Percentiles rank a stretch among this genome's conserved stretches.
phyloP scores from a whole-genome alignment of 2,888 invertebrate genomes.

The Zonitis immaculata region DNA sequence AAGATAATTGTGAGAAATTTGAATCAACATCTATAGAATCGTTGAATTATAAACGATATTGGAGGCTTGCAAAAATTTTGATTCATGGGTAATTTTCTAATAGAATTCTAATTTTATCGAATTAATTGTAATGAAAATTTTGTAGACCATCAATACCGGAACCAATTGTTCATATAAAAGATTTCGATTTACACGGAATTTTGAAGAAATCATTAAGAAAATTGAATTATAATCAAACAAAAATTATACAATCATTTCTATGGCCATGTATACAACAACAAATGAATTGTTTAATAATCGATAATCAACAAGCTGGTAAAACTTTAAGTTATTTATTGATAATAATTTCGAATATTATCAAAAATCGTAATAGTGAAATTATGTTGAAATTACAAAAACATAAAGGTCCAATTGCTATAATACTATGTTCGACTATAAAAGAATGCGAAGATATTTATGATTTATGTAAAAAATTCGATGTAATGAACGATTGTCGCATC shows the following conservation, averaged over 20 bases:
- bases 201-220: conserved; percentile 30
- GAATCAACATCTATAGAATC: not conserved
- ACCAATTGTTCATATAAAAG: conserved; percentile 26
- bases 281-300: conserved; percentile 61
- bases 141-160: conserved; percentile 31
- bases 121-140: too few species aligned
- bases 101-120: not conserved
- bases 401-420: conserved; percentile 60
- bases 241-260: conserved; percentile 61
- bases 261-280: conserved; percentile 68
- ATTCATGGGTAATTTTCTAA: not conserved
- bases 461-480: conserved; percentile 45
- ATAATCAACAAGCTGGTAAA: conserved; percentile 60
- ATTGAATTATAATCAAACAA: conserved; percentile 39
- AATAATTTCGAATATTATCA: conserved; percentile 54
- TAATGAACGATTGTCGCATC: not conserved
- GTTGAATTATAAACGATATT: not conserved
- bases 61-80: not conserved
- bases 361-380: conserved; percentile 27
- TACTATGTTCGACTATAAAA: conserved; percentile 61
- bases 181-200: conserved; percentile 32
- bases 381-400: conserved; percentile 35
- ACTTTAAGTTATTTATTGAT: conserved; percentile 67
- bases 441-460: conserved; percentile 52
- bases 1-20: too few species aligned